phyloP scores from a whole-genome alignment of 2,797 vertebrate species.

The Helicolenus hilgendorfi region DNA sequence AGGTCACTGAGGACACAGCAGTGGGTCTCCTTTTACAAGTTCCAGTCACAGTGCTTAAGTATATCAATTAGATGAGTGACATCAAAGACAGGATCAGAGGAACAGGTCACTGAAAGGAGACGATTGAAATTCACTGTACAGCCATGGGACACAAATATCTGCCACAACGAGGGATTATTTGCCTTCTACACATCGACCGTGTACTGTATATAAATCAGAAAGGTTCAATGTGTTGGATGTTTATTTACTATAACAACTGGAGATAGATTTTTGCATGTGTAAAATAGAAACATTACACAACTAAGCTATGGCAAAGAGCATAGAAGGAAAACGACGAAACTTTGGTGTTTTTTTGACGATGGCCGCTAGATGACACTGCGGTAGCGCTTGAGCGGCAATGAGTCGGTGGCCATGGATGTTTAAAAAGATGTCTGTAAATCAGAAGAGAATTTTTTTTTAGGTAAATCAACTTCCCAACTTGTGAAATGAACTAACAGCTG shows the following conservation, averaged over 20 bases:
- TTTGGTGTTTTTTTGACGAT: neutral
- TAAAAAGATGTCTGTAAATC: too few species aligned
- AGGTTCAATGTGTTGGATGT: neutral
- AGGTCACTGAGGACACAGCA: conserved; percentile 24
- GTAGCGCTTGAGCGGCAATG: too few species aligned
- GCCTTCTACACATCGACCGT: neutral
- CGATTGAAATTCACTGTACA: neutral
- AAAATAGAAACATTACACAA: neutral
- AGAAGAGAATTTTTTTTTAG: too few species aligned
- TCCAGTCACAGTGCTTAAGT: conserved; percentile 10
- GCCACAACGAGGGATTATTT: neutral
- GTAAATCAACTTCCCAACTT: too few species aligned
- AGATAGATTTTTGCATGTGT: neutral
- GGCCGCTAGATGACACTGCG: too few species aligned
- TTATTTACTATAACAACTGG: neutral
- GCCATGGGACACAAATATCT: neutral
- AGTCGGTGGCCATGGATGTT: too few species aligned
- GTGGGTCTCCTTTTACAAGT: conserved; percentile 8
- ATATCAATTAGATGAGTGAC: conserved; percentile 12
- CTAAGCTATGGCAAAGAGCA: neutral
- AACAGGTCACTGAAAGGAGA: neutral
- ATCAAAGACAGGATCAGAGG: conserved; percentile 19
- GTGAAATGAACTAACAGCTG: too few species aligned
- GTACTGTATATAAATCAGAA: neutral
- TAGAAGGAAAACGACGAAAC: too few species aligned